Evolutionary conservation across 2,113 vertebrate genomes (phyloP), one percentile per base, ranked within the genome.

Genomic region (Alethe castanea): DNA sequence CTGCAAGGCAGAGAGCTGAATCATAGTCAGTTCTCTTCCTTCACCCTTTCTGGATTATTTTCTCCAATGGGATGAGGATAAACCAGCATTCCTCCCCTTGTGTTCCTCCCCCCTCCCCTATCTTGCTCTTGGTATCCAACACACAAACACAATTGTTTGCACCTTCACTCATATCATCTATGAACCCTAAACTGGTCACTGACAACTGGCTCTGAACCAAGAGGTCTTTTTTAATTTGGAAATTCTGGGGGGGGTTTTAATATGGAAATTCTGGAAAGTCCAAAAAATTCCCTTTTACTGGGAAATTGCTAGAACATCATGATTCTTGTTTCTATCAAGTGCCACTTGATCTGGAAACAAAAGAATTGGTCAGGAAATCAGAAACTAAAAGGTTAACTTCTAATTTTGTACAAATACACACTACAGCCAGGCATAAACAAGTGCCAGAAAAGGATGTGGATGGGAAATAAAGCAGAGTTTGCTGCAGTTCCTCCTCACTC

Each of bases 371-470:
- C 47, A 60, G 38, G 56, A 83, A 91, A 86, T 81, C 56, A 93
- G 95, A 86, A 86, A 35, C 60, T 71, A 83, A 84, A 64, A 71
- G 74, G 94, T 94, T 96, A 97, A 95, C 40, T 64, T 88, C 69
- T 67, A 67, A 94, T 88, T 91, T 85, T 31, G 67, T 74, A 67
- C 90, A 78, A 88, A 78, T 31, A 42, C n/a, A 90, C 44, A 28
- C 54, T 40, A 77, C 31, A 90, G 90, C 64, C 82, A 95, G 64
- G 82, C 87, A 74, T 47, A 78, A 93, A 47, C 7, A 81, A 93
- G 82, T 53, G 85, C 94, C 95, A 96, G 88, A 70, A 88, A 93
- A 94, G 85, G 92, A 96, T 88, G 94, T 81, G 92, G 79, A 96
- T 52, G 47, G 95, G 90, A 95, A 95, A 90, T 86, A 88, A 93